Evolutionary conservation across 2,888 invertebrate species (phyloP), one percentile per base, ranked within the genome.

Genomic region (Gymnosoma rotundatum): DNA sequence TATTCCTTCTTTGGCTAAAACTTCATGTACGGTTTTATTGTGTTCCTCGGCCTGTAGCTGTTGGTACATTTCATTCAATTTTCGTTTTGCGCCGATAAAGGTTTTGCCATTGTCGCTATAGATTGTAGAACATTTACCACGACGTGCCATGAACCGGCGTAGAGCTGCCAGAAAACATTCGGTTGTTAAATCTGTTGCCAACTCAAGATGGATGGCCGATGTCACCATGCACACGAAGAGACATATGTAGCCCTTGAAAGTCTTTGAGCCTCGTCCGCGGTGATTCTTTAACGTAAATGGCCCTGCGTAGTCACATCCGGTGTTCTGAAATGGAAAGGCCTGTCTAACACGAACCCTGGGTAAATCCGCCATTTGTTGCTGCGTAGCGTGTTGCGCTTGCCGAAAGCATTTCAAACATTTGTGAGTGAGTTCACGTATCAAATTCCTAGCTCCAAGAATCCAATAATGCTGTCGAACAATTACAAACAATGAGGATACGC

Each of bases 401-500:
- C 66, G 60, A 50, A 72, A 83, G 56, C 83, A 84, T 32, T 60
- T 80, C 1, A 80, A 9, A n/a, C 75, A 83, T 20, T 66, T 69
- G 12, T 75, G 66, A 0, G 76, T 81, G 0, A 85, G 12, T 10
- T 60, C 18, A 2, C 83, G 66, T 21, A 85, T 79, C 10, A 86
- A 48, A 58, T 83, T 86, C 50, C 87, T 64, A 1, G 69, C 80
- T 1, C 83, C 78, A 16, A 85, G 16, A 14, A 87, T 83, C 84
- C 86, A 87, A n/a, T 83, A 85, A 10, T 74, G 20, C 42, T 86
- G 79, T 2, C 83, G 83, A 6, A 83, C 48, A 18, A 86, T 25
- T 87, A 84, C 81, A 42, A 85, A 86, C 1, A 86, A 56, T 58
- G 74, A 67, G 12, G 85, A 80, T 3, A 85, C 85, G 0, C 83